phyloP scores from a whole-genome alignment of 2,888 invertebrate genomes.

The Timandra comae region DNA sequence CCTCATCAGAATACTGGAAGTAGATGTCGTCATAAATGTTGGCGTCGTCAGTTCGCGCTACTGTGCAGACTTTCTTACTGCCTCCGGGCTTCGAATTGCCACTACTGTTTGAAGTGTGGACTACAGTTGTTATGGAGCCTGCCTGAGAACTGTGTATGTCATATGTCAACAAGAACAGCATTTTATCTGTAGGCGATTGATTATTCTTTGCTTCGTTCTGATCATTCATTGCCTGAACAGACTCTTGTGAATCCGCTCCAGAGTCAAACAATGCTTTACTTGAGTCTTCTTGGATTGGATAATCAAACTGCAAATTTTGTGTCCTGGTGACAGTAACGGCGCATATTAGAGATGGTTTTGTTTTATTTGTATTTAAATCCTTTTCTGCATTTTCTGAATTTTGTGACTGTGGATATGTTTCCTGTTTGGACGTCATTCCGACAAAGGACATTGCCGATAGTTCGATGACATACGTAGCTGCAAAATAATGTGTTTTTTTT shows the following conservation, averaged over 20 bases:
- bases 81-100: constrained; percentile 71
- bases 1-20: constrained; percentile 78
- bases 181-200: constrained; percentile 49
- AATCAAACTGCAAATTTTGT: constrained; percentile 37
- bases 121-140: constrained; percentile 63
- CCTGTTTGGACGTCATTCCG: constrained; percentile 58
- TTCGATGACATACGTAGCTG: constrained; percentile 62
- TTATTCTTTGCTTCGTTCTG: constrained; percentile 82
- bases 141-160: constrained; percentile 80
- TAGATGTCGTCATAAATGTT: constrained; percentile 68
- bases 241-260: constrained; percentile 53
- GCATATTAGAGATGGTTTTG: constrained; percentile 62
- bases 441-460: constrained; percentile 68
- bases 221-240: constrained; percentile 85
- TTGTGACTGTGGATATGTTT: constrained; percentile 50
- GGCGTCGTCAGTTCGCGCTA: constrained; percentile 53
- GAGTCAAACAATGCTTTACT: constrained; percentile 64
- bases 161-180: constrained; percentile 80
- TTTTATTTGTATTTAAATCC: constrained; percentile 44
- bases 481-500: too few species aligned
- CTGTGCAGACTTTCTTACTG: constrained; percentile 67
- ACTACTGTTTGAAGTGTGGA: constrained; percentile 62
- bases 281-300: constrained; percentile 56
- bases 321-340: constrained; percentile 59
- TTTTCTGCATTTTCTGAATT: constrained; percentile 50